Percentiles rank a stretch among this genome's conserved stretches.
phyloP scores from a whole-genome alignment of 2,888 invertebrate species.

The Pyrrhia umbra region DNA sequence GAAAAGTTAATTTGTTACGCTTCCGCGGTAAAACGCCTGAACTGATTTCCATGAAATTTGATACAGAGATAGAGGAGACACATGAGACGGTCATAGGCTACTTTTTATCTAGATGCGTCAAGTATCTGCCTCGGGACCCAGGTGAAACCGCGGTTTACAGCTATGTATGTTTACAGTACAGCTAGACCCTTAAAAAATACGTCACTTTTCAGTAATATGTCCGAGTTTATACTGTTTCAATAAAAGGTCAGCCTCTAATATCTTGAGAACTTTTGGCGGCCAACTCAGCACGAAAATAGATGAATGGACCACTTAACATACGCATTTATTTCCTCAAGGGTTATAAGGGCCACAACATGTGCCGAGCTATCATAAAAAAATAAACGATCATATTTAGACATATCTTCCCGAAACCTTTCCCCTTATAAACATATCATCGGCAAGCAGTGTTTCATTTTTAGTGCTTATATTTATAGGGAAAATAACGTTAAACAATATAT shows the following conservation, averaged over 20 bases:
- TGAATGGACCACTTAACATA: slow-evolving; percentile 30
- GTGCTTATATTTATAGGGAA: slow-evolving; percentile 27
- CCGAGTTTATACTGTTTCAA: too few relatives aligned
- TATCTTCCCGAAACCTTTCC: slow-evolving; percentile 34
- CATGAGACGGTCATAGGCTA: too few relatives aligned
- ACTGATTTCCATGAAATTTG: too few relatives aligned
- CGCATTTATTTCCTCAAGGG: slow-evolving; percentile 26
- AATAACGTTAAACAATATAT: slow-evolving; percentile 10
- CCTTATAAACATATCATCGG: slow-evolving; percentile 33
- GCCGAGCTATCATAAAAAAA: slow-evolving; percentile 38
- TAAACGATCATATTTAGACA: slow-evolving; percentile 23
- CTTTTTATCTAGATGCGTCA: too few relatives aligned
- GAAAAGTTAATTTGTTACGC: too few relatives aligned
- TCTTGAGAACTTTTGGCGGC: background rate
- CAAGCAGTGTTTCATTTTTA: slow-evolving; percentile 37
- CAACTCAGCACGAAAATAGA: slow-evolving; percentile 11
- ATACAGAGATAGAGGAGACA: too few relatives aligned
- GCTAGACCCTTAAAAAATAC: too few relatives aligned
- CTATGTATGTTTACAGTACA: too few relatives aligned
- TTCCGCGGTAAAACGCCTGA: too few relatives aligned
- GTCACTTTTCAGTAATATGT: too few relatives aligned
- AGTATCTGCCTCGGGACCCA: too few relatives aligned
- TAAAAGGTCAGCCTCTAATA: background rate
- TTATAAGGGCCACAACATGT: slow-evolving; percentile 30
- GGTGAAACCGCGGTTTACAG: too few relatives aligned